Conservation (phyloP, 2,113 vertebrate genomes). For the Tautogolabrus adspersus region DNA sequence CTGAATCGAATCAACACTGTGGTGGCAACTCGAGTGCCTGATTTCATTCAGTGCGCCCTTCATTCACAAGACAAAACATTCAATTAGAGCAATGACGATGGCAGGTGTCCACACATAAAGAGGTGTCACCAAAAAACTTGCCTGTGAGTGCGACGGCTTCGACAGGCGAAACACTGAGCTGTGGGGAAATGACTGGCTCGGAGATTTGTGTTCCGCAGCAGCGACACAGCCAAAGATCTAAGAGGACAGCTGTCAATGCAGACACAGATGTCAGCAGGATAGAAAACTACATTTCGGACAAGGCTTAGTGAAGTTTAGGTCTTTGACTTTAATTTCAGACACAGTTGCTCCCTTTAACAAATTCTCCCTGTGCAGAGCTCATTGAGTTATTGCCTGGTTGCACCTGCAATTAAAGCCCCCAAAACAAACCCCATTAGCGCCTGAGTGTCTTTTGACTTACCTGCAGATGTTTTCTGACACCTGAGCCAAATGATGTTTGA, state of each 20-base stretch:
- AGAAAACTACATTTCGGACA: slow-evolving; percentile 36
- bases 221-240: slow-evolving; percentile 31
- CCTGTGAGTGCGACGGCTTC: neutral
- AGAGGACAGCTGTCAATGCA: slow-evolving; percentile 58
- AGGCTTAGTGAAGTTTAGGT: slow-evolving; percentile 36
- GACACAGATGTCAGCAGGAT: slow-evolving; percentile 34
- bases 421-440: slow-evolving; percentile 72
- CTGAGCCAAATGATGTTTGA: slow-evolving; percentile 79
- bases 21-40: slow-evolving; percentile 64
- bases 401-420: slow-evolving; percentile 72
- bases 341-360: slow-evolving; percentile 39
- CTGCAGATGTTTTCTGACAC: slow-evolving; percentile 50
- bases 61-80: slow-evolving; percentile 60
- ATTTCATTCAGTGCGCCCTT: slow-evolving; percentile 62
- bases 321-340: slow-evolving; percentile 63
- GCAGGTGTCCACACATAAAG: slow-evolving; percentile 63
- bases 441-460: slow-evolving; percentile 46
- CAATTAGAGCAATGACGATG: slow-evolving; percentile 58
- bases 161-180: slow-evolving; percentile 27
- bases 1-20: slow-evolving; percentile 66
- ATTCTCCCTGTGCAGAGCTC: slow-evolving; percentile 13
- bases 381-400: slow-evolving; percentile 51
- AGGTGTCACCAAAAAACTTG: slow-evolving; percentile 40
- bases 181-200: slow-evolving; percentile 4
- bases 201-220: slow-evolving; percentile 17